Evolutionary conservation across 1,140 invertebrate genomes (phyloP), one percentile per base, ranked within the genome.

Genomic region (Bicyclus anynana): DNA sequence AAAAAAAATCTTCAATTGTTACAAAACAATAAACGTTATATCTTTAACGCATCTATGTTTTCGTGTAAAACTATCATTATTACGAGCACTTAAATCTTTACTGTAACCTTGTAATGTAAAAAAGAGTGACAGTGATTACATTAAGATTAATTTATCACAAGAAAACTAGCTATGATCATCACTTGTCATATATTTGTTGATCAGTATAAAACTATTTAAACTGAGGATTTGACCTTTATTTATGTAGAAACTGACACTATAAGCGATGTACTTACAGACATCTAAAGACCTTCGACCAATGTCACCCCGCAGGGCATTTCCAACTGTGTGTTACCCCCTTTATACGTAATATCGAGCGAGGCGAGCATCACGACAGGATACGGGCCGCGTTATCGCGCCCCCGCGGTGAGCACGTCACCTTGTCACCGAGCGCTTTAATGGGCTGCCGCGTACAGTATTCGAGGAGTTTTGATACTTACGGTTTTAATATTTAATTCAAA

Each of bases 401-500:
- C 70, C 76, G 72, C 79, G 74, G 73, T 66, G 69, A 67, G 69
- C 72, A 71, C 77, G 83, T 84, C 84, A 87, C 81, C 84, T 84
- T 81, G 83, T 86, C 83, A 86, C 81, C 80, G 81, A 82, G 76
- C 80, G 75, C 65, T 83, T 79, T 86, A 86, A 86, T 86, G 81
- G 80, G 77, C 77, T 74, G 78, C 83, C 76, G 77, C 65, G 65
- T 78, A 76, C 74, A 48, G 42, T 59, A 69, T 48, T 47, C 46
- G 46, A 53, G 48, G 16, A 20, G 37, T 65, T 65, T 85, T 80
- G 82, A 77, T 78, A 66, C 75, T 83, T 77, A n/a, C n/a, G 13
- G 5, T 16, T 6, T 17, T 17, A 0, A 38, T 38, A 16, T 9
- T 16, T 16, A 38, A 16, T 16, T 14, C 10, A 10, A 3, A 33